Base-by-base conservation (phyloP, 2,888 invertebrate species). In the Drosophila setosimentum region DNA sequence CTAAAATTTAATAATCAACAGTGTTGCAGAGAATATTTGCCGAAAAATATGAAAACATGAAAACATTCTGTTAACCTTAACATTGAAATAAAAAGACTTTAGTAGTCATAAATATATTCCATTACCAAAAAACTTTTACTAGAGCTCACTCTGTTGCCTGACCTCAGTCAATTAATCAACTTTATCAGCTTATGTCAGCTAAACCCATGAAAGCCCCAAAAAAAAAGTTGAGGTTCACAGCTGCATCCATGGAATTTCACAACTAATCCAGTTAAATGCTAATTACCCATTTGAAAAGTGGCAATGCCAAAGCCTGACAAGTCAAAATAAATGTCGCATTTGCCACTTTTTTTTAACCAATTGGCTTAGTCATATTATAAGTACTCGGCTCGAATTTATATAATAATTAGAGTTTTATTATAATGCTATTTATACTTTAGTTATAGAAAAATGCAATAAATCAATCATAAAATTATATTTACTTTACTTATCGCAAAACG, bases 181-280 rank as follows among this genome's bases (percentile, higher is more conserved):
- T 81, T 84, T 84, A 83, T 86, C 81, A 57, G 83, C 86, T 83
- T 84, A 84, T 83, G 86, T 86, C 83, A 75, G 73, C 67, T 67
- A 35, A 63, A n/a, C 51, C 65, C 76, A 60, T 30, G 16, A 61
- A 67, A 61, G 33, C 48, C 63, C 27, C 51, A 24, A 45, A 53
- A 24, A 45, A 53, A 30, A 45, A 58, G 58, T 27, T 29, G 42
- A 50, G 61, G 53, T 40, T 50, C 63, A 48, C 62, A 78, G 73
- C 68, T 78, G 78, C 64, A 74, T 68, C 64, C 64, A 65, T 49
- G 68, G 60, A 66, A 57, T 37, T 68, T 60, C 33, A 64, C 60
- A 66, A 57, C 71, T 67, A 78, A 78, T 78, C 78, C 71, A 75
- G 66, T 78, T 78, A 61, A 78, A 78, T 58, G 78, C 49, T 71